Evolutionary conservation across 2,888 invertebrate species (phyloP).

Genomic region (Lycia hirtaria): DNA sequence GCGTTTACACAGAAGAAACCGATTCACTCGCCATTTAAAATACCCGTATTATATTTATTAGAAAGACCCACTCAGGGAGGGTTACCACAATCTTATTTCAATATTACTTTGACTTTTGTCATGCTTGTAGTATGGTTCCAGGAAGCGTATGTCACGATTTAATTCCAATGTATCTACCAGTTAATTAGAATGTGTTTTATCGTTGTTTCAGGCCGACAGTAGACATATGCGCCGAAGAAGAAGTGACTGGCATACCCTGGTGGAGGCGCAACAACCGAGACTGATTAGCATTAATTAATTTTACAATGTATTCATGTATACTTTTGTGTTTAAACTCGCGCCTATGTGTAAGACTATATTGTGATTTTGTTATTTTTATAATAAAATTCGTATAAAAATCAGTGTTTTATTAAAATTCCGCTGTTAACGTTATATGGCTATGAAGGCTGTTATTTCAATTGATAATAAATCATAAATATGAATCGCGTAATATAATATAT

Average conservation of each 20-base stretch:
- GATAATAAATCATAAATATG: not conserved
- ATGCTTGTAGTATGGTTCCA: too few species aligned
- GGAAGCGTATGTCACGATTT: too few species aligned
- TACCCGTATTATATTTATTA: too few species aligned
- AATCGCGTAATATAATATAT: too few species aligned
- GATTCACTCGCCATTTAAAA: too few species aligned
- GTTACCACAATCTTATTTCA: too few species aligned
- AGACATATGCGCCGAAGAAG: conserved; percentile 67
- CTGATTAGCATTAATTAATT: conserved; percentile 77
- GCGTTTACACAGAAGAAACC: too few species aligned
- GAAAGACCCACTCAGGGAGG: too few species aligned
- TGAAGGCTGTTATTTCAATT: not conserved
- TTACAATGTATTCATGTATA: conserved; percentile 44
- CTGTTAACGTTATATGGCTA: too few species aligned
- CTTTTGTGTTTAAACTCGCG: conserved; percentile 45
- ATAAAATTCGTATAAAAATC: conserved; percentile 40
- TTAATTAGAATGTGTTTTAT: not conserved
- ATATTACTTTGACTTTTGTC: too few species aligned
- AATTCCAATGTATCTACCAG: not conserved
- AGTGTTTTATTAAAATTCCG: not conserved
- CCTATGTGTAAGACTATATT: conserved; percentile 41
- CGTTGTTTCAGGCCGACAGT: conserved; percentile 64
- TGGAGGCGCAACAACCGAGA: conserved; percentile 79
- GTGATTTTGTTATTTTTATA: conserved; percentile 55
- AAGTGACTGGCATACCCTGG: conserved; percentile 80